These are phyloP conservation scores for Campoletis raptor DNA, from an alignment of 2,888 invertebrate genomes.

Conservation along the genomic window DNA sequence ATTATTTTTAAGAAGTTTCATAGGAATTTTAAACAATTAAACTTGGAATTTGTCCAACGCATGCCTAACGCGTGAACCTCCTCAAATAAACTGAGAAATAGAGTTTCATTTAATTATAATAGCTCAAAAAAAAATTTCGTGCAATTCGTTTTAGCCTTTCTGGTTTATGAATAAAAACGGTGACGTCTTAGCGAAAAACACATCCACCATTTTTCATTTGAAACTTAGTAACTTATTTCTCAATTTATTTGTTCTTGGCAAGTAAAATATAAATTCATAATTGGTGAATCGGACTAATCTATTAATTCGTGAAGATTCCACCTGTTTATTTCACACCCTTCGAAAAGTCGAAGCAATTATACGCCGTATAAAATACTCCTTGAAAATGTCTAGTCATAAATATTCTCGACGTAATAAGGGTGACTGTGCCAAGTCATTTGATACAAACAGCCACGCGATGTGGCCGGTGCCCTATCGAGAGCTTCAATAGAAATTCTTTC, in stretches of 20 bases:
- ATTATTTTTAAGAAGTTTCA: too few relatives aligned
- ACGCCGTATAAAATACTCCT: conserved; percentile 80
- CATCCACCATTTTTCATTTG: background rate
- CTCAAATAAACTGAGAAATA: background rate
- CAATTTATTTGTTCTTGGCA: background rate
- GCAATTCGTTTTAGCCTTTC: background rate
- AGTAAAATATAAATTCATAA: background rate
- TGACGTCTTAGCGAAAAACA: background rate
- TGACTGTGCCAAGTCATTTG: conserved; percentile 82
- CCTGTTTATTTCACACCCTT: conserved; percentile 29
- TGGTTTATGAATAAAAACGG: background rate
- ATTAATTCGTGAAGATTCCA: conserved; percentile 2
- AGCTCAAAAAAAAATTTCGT: background rate
- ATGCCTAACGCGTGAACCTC: too few relatives aligned
- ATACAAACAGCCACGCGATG: conserved; percentile 61
- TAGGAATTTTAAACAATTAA: too few relatives aligned
- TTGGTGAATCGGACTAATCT: background rate
- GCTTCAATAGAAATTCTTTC: conserved; percentile 71
- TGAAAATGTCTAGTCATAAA: conserved; percentile 81
- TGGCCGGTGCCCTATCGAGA: conserved; percentile 60
- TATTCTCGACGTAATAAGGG: conserved; percentile 81
- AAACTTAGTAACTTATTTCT: background rate
- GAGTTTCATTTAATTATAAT: background rate
- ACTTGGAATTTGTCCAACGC: too few relatives aligned
- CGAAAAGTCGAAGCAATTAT: conserved; percentile 74